Evolutionary conservation across 2,797 vertebrate genomes (phyloP).

Genomic region (Gorsachius magnificus): DNA sequence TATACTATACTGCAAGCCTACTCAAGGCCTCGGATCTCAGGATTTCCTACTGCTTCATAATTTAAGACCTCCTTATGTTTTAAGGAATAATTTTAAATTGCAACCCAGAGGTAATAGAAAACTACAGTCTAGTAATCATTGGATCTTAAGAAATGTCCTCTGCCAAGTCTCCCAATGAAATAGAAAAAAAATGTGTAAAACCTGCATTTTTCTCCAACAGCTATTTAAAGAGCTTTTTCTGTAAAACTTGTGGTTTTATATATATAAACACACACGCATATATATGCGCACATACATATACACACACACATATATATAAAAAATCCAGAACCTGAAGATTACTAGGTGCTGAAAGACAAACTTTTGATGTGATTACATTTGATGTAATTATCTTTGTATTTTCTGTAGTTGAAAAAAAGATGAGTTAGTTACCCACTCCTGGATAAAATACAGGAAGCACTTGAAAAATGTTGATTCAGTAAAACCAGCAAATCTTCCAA

Average conservation of each 20-base stretch:
- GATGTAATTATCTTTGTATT: neutral
- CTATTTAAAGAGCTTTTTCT: neutral
- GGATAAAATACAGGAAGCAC: neutral
- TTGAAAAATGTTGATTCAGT: neutral
- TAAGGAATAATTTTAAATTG: conserved; percentile 16
- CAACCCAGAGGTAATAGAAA: conserved; percentile 15
- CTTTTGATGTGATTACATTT: neutral
- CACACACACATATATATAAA: neutral
- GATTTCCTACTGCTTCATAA: conserved; percentile 15
- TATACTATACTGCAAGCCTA: neutral
- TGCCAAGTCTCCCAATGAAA: neutral
- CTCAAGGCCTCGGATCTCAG: neutral
- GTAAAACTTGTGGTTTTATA: neutral
- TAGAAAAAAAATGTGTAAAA: neutral
- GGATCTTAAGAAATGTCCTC: neutral
- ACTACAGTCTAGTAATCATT: neutral
- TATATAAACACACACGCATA: neutral
- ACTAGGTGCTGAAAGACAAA: neutral
- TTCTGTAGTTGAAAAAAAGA: neutral
- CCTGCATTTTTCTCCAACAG: neutral
- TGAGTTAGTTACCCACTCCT: neutral
- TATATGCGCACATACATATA: neutral
- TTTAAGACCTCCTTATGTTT: conserved; percentile 20
- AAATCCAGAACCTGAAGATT: neutral
- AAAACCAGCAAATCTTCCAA: neutral